Base-by-base conservation (phyloP, 2,888 invertebrate genomes). In the Rhingia rostrata region DNA sequence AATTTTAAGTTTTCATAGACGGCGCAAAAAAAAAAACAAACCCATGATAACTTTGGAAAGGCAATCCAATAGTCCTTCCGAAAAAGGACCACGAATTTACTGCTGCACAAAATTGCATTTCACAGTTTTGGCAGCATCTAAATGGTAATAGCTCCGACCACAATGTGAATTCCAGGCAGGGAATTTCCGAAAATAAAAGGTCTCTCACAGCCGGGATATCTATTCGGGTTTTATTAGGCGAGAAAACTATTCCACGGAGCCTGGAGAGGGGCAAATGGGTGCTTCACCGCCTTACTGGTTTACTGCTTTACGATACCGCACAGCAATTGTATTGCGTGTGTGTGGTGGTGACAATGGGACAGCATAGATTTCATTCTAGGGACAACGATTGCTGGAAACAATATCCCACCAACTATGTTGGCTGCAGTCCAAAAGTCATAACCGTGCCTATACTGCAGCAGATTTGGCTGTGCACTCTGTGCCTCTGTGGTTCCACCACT, bases 21-120 rank as follows among this genome's bases (percentile, higher is more conserved):
- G 22, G 22, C 22, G 22, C 22, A 2, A 22, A 22, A 22, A 22
- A 22, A 22, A 22, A 22, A 1, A 2, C 1, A 22, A 22, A 1
- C 2, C 22, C 22, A 2, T 2, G 22, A 22, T 53, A 77, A 33
- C 41, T 35, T 54, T 32, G 37, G 35, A 22, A 41, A 54, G 33
- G 12, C 49, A 6, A 72, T 63, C 73, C 64, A 64, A 73, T 79
- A 63, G 61, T 80, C 80, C 72, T 72, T 22, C 60, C 12, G 33
- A 22, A 14, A 39, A 6, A 37, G 30, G 22, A 10, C 49, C 43
- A 54, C 39, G 47, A 66, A 77, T 64, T 78, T 78, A 78, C 43
- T 63, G 66, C 82, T 79, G 72, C 67, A 79, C 49, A 41, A 78
- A 78, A 78, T 66, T 78, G 66, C 66, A 82, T 72, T 70, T 64